Evolutionary conservation across 1,140 invertebrate species (phyloP), one percentile per base, ranked within the genome.

Genomic region (Vanessa tameamea): DNA sequence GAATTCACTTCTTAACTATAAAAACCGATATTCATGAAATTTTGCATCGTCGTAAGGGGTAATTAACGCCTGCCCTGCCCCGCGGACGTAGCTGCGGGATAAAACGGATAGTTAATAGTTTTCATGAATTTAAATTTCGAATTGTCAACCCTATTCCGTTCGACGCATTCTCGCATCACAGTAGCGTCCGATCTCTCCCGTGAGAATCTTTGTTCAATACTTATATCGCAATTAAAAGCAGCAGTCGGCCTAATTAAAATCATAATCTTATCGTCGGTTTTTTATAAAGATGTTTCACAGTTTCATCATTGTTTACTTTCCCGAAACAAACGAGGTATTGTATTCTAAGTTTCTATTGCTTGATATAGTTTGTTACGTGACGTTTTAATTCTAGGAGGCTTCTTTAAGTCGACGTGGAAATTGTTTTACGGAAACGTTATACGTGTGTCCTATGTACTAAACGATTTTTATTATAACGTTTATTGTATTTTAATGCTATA

Each of bases 241-340:
- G 59, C 69, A 76, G 67, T 63, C 77, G 50, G 72, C 51, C 76
- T 47, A 76, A 73, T 77, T 78, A 64, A 51, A 64, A 57, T 37
- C n/a, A 77, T 72, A 77, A 72, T 78, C 69, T 66, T 64, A 72
- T 78, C 43, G 64, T 67, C 48, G 23, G 37, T 69, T 74, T 66
- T n/a, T 70, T 75, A 70, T 51, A 47, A 16, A 57, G 71, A 78
- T 80, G 73, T 85, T 89, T 82, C 79, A 83, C 71, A 82, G 82
- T 79, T 86, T 86, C 79, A 83, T 89, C 78, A 77, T 87, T 78
- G 82, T 79, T 73, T 85, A 86, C 81, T 87, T 87, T 82, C 83
- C 83, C 64, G 75, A 69, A 75, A 77, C 71, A 61, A 75, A 73
- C 26, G 77, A 81, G 66, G 66, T 69, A 69, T 69, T 69, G 66